Evolutionary conservation across 2,113 vertebrate species (phyloP).

Genomic region (Holacanthus passer): DNA sequence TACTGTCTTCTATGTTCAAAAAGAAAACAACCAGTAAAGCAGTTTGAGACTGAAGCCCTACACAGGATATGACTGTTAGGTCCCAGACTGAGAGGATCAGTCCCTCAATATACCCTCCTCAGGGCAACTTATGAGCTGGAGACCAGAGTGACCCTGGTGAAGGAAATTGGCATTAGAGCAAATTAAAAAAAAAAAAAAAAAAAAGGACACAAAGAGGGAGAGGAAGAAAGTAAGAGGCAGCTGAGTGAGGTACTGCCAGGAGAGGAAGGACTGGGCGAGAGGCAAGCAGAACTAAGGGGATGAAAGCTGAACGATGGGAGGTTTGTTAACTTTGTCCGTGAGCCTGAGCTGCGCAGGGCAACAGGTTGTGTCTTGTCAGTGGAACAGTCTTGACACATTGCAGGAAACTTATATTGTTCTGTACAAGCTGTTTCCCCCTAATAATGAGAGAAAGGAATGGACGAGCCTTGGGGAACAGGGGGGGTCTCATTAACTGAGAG

Average conservation of each 20-base stretch:
- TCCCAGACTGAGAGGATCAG: constrained; percentile 82
- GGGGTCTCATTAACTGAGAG: constrained; percentile 39
- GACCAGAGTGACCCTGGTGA: constrained; percentile 61
- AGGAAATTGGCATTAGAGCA: constrained; percentile 76
- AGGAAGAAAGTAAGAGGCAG: constrained; percentile 49
- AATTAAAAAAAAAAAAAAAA: constrained; percentile 50
- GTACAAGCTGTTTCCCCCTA: constrained; percentile 76
- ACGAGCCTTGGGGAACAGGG: constrained; percentile 5
- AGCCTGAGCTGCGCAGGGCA: constrained; percentile 50
- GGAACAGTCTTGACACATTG: constrained; percentile 64
- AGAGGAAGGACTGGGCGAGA: constrained; percentile 45
- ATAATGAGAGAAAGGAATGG: constrained; percentile 56
- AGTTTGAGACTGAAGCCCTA: constrained; percentile 67
- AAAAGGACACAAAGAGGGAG: constrained; percentile 50
- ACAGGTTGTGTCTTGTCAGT: constrained; percentile 61
- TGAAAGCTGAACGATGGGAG: constrained; percentile 43
- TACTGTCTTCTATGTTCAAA: constrained; percentile 46
- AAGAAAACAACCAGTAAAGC: constrained; percentile 57
- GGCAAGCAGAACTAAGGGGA: constrained; percentile 43
- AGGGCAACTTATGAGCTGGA: constrained; percentile 83
- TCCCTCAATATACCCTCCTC: constrained; percentile 77
- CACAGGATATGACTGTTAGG: constrained; percentile 82
- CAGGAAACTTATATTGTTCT: constrained; percentile 82
- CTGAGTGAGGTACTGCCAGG: constrained; percentile 46
- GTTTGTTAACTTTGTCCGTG: constrained; percentile 44